Evolutionary conservation across 2,113 vertebrate genomes (phyloP), one percentile per base, ranked within the genome.

Genomic region (Gambusia holbrooki): DNA sequence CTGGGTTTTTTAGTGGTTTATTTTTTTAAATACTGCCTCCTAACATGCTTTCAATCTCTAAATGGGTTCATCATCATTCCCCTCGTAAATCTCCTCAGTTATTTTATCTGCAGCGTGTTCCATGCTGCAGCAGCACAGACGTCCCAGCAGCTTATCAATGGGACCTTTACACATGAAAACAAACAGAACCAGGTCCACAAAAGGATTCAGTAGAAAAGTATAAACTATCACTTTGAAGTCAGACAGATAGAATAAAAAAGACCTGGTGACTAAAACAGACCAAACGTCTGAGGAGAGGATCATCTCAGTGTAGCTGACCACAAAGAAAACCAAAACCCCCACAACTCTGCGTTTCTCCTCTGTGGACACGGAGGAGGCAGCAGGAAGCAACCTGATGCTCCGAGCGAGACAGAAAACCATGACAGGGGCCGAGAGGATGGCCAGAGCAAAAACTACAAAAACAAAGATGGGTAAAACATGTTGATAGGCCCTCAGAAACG

Each of bases 261-360:
- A 27, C 0, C 25, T 61, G 13, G 5, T 28, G 25, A 28, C 13
- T 61, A 61, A 61, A 9, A 69, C 1, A 15, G 0, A 60, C 17
- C 0, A 71, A 3, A 61, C 32, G n/a, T 66, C 27, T 13, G 1
- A 6, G 11, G 69, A 63, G 30, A 68, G 8, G 8, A 79, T 62
- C 54, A 79, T 10, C 54, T 73, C 28, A 28, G 58, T 62, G 58
- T 72, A 66, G 61, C 66, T 28, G 27, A 78, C 27, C 30, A 78
- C 17, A 29, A 79, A 58, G 51, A 73, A n/a, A 33, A 72, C 29
- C 12, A 73, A 62, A 54, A 8, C 8, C 35, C 1, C 70, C 5
- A 63, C n/a, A 54, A 63, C 62, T 54, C 71, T 61, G 29, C 22
- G 54, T 79, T 79, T 79, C 60, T 80, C 72, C 3, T 70, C 66